Conservation (phyloP, 2,888 invertebrate species). For the Rhorus exstirpatorius region DNA sequence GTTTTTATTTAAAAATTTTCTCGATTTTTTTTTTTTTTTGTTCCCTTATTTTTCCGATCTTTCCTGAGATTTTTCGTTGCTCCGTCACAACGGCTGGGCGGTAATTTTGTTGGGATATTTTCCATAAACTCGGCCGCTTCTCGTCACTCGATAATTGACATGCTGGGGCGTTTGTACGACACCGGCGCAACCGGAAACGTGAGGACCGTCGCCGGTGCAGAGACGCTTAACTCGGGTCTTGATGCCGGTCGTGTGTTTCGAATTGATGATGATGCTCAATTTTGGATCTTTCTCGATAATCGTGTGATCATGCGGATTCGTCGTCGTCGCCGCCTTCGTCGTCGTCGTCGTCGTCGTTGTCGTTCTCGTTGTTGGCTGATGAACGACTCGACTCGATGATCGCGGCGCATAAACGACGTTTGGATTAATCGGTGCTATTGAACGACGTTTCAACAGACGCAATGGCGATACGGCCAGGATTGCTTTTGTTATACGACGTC, state of each 20-base stretch:
- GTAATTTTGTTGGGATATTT: slow-evolving; percentile 79
- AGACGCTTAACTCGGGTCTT: slow-evolving; percentile 79
- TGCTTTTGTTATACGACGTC: slow-evolving; percentile 78
- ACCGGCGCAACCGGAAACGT: slow-evolving; percentile 72
- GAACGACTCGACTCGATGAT: slow-evolving; percentile 33
- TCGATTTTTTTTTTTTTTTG: not conserved
- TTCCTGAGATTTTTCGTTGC: slow-evolving; percentile 46
- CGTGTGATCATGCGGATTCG: slow-evolving; percentile 27
- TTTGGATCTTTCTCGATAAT: slow-evolving; percentile 53
- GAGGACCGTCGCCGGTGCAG: slow-evolving; percentile 81
- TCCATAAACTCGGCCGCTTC: slow-evolving; percentile 84
- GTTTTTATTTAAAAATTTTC: slow-evolving; percentile 8
- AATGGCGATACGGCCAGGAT: slow-evolving; percentile 79
- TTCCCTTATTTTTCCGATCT: not conserved
- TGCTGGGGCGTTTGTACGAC: slow-evolving; percentile 75
- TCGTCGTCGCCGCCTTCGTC: slow-evolving; percentile 52
- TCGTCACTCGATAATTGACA: slow-evolving; percentile 81
- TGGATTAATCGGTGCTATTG: slow-evolving; percentile 41
- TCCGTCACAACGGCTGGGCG: slow-evolving; percentile 44
- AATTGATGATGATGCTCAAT: slow-evolving; percentile 68
- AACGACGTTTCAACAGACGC: slow-evolving; percentile 72
- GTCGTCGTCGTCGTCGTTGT: slow-evolving; percentile 48
- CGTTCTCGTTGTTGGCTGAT: slow-evolving; percentile 56
- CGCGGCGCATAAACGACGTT: slow-evolving; percentile 28
- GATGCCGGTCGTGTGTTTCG: slow-evolving; percentile 76